Evolutionary conservation across 1,140 invertebrate genomes (phyloP).

Genomic region (Lasioglossum albipes): DNA sequence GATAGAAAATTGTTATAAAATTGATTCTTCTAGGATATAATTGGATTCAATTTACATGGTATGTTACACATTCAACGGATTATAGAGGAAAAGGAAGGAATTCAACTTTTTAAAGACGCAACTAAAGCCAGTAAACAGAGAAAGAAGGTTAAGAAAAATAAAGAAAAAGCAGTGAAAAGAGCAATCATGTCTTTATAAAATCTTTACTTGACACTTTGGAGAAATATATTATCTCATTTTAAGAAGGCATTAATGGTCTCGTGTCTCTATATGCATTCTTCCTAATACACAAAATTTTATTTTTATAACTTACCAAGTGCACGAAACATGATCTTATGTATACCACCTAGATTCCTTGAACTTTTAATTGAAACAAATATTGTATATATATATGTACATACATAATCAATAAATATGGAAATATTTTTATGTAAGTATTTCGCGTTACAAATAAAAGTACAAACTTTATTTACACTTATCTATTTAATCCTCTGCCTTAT

Average conservation of each 20-base stretch:
- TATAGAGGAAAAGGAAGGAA: conserved; percentile 89
- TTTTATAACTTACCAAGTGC: too few relatives aligned
- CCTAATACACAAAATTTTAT: too few relatives aligned
- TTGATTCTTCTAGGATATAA: conserved; percentile 79
- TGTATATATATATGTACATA: not conserved
- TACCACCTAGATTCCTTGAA: too few relatives aligned
- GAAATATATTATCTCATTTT: not conserved
- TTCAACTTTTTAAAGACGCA: conserved; percentile 92
- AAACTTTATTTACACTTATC: too few relatives aligned
- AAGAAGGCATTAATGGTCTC: too few relatives aligned
- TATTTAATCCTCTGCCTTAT: too few relatives aligned
- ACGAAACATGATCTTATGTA: too few relatives aligned
- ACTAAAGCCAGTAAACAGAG: conserved; percentile 84
- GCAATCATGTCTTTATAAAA: conserved; percentile 80
- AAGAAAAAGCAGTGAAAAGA: conserved; percentile 86
- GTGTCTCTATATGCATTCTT: too few relatives aligned
- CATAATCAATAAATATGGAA: conserved; percentile 14
- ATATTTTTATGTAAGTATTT: not conserved
- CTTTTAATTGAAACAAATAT: too few relatives aligned
- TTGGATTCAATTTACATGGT: conserved; percentile 94
- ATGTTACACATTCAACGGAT: conserved; percentile 88
- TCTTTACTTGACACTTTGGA: not conserved
- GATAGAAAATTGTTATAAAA: conserved; percentile 11
- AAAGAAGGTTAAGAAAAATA: conserved; percentile 85
- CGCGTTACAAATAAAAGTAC: too few relatives aligned